Conservation (phyloP, 2,797 vertebrate species). For the Rhynchotus rufescens region DNA sequence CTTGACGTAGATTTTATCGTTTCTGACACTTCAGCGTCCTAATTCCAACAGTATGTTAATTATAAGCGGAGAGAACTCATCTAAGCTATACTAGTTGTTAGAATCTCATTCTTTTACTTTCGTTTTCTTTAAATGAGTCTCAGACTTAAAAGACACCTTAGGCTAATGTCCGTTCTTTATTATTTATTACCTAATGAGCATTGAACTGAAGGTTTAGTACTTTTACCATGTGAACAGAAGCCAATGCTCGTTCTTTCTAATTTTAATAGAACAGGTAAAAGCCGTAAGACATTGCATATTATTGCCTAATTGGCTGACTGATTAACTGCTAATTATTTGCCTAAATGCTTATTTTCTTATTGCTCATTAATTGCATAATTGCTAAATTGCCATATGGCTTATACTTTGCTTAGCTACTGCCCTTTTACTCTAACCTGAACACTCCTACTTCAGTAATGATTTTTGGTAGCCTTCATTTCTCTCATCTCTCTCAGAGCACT, state of each 20-base stretch:
- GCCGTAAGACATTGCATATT: background rate
- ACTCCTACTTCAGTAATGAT: background rate
- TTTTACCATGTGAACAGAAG: background rate
- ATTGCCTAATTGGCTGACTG: constrained; percentile 28
- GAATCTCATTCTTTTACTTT: background rate
- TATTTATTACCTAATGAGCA: background rate
- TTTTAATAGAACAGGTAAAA: constrained; percentile 20
- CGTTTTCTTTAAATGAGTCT: background rate
- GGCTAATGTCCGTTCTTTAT: background rate
- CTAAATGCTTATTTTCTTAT: constrained; percentile 14
- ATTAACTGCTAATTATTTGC: constrained; percentile 35
- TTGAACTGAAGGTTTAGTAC: background rate
- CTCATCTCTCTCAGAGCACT: background rate
- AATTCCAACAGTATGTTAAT: background rate
- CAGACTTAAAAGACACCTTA: background rate
- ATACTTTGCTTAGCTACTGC: background rate
- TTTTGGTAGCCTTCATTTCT: background rate
- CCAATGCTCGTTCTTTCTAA: background rate
- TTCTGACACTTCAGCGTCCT: background rate
- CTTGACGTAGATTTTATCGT: background rate
- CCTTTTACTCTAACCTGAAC: background rate
- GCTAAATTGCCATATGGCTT: background rate
- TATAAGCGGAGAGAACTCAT: background rate
- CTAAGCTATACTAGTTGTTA: background rate
- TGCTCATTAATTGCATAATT: background rate